Evolutionary conservation across 2,888 invertebrate species (phyloP).

Genomic region (Eristalis tenax): DNA sequence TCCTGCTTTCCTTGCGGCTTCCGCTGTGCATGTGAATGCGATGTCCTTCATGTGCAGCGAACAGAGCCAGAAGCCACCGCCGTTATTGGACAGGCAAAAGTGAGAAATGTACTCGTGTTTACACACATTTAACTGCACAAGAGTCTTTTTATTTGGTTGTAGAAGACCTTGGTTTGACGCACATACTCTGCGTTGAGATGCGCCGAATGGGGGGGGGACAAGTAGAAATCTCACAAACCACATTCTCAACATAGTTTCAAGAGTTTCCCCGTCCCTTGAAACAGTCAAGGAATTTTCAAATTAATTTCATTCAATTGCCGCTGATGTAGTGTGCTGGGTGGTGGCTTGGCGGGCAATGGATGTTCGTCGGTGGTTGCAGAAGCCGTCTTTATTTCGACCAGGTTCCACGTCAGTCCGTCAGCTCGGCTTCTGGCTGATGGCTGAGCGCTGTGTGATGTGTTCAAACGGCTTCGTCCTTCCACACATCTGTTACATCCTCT

Average conservation of each 20-base stretch:
- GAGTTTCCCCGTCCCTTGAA: slow-evolving; percentile 4
- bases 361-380: not conserved
- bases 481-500: slow-evolving; percentile 56
- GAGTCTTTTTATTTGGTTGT: slow-evolving; percentile 10
- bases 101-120: slow-evolving; percentile 37
- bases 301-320: slow-evolving; percentile 58
- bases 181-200: not conserved
- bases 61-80: not conserved
- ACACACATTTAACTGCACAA: slow-evolving; percentile 17
- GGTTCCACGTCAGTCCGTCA: not conserved
- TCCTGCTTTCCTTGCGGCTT: not conserved
- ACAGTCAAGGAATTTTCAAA: slow-evolving; percentile 57
- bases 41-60: not conserved
- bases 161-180: not conserved
- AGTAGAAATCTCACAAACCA: slow-evolving; percentile 38
- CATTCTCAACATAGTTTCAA: slow-evolving; percentile 47
- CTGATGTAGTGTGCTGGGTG: slow-evolving; percentile 15
- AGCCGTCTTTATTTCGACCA: not conserved
- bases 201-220: too few species aligned
- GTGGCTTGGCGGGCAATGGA: not conserved
- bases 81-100: not conserved
- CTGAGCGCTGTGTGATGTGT: slow-evolving; percentile 20
- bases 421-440: not conserved
- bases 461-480: slow-evolving; percentile 43
- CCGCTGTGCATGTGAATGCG: not conserved